These are phyloP conservation scores for Heterodera filipjevi DNA, from an alignment of 2,888 invertebrate genomes.

Conservation along the genomic window DNA sequence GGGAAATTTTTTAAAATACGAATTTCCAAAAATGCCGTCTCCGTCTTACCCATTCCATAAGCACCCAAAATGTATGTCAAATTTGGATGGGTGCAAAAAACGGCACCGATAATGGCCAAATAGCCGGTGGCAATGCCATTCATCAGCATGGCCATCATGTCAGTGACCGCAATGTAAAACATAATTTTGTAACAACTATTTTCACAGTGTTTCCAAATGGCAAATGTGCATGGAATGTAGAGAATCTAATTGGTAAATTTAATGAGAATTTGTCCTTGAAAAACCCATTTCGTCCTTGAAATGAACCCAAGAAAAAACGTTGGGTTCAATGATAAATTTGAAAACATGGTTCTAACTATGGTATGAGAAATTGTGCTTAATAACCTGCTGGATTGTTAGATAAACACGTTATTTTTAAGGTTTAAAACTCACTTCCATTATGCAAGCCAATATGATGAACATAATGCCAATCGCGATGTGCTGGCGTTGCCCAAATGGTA, in stretches of 20 bases:
- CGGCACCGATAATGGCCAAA: slow-evolving; percentile 35
- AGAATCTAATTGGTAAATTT: slow-evolving; percentile 4
- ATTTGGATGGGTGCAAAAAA: slow-evolving; percentile 34
- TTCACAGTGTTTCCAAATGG: slow-evolving; percentile 20
- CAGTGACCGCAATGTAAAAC: slow-evolving; percentile 22
- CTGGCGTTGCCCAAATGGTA: slow-evolving; percentile 13
- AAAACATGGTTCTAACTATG: too few relatives aligned
- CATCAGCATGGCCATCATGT: slow-evolving; percentile 28
- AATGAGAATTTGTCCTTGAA: neutral
- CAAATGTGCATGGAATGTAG: slow-evolving; percentile 20
- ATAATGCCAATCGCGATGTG: slow-evolving; percentile 1
- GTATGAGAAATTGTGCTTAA: too few relatives aligned
- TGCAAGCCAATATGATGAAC: slow-evolving; percentile 15
- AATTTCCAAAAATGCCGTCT: neutral
- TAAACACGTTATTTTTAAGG: too few relatives aligned
- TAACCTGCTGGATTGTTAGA: too few relatives aligned
- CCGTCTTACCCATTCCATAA: slow-evolving; percentile 21
- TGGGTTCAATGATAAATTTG: too few relatives aligned
- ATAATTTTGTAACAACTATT: slow-evolving; percentile 24
- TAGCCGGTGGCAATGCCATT: slow-evolving; percentile 38
- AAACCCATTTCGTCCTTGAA: too few relatives aligned
- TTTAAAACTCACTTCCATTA: slow-evolving; percentile 8
- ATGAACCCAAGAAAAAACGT: too few relatives aligned
- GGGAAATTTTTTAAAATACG: neutral
- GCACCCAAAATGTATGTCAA: slow-evolving; percentile 37